Percentiles rank a stretch among this genome's conserved stretches.
Evolutionary conservation across 2,888 invertebrate species (phyloP).

Genomic region (Hyppa rectilinea): DNA sequence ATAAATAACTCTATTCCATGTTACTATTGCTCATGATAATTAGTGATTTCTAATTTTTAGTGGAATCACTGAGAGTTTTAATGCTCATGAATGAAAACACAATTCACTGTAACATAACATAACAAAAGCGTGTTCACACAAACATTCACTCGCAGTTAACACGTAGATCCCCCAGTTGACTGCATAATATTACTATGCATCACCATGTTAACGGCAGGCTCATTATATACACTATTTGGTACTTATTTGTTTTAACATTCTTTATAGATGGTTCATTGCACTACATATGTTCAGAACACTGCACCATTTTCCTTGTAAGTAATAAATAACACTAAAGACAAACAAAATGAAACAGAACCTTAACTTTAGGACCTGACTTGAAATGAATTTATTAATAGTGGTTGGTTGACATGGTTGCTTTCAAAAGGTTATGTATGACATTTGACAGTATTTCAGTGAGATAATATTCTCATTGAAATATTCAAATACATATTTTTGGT

Average conservation of each 20-base stretch:
- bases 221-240: background rate
- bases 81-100: background rate
- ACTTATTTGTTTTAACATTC: background rate
- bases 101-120: background rate
- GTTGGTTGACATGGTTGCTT: background rate
- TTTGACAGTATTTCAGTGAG: constrained; percentile 10
- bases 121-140: background rate
- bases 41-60: background rate
- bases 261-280: background rate
- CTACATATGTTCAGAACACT: no score
- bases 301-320: background rate
- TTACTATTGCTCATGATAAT: background rate
- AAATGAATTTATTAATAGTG: background rate
- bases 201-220: background rate
- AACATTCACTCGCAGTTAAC: no score
- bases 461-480: constrained; percentile 60
- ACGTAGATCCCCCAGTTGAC: no score
- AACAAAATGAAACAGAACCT: background rate
- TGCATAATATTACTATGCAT: background rate
- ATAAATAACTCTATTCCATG: background rate
- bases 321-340: no score
- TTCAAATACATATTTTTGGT: constrained; percentile 79
- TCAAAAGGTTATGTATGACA: background rate
- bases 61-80: no score
- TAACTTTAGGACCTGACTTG: background rate